Evolutionary conservation across 2,113 vertebrate genomes (phyloP), one percentile per base, ranked within the genome.

Genomic region (Scomber japonicus): DNA sequence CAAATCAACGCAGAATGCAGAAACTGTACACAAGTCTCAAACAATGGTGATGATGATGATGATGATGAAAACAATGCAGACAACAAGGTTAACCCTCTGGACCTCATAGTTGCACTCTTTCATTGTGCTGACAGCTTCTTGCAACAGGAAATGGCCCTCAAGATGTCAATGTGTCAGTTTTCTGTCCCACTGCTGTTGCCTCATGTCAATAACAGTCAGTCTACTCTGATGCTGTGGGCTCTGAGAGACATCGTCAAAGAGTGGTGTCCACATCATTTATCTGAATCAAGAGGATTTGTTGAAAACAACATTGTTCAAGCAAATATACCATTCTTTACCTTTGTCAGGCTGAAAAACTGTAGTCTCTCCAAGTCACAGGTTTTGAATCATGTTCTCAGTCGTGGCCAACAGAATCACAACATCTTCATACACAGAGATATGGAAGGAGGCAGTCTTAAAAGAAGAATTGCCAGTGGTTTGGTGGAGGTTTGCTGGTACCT

Each of bases 121-220:
- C 78, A 90, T 24, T 95, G 94, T 74, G 92, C 96, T 11, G 93
- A 95, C 30, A 74, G 63, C 50, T 92, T 94, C 77, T 80, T 96
- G 49, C 94, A 93, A 57, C 88, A 93, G 13, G 87, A 94, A 78
- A 86, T 96, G 59, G 53, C 93, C 65, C 71, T 90, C 5, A 95
- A 94, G 66, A 95, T 96, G 95, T 89, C 92, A 16, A 83, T 89
- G 7, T 96, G 96, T 19, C 91, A 78, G 77, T 80, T 96, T 86
- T 87, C 95, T n/a, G 80, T 96, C 17, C 96, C 95, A 11, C 83
- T 96, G 19, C 50, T 96, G 12, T 77, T 95, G 50, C 95, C 95
- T 12, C 70, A 82, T 45, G 64, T 67, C 0, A 76, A 88, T 12
- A 87, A 78, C 5, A 82, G 83, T 70, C 91, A 84, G 56, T 88